A percentile compares a stretch with the other conserved stretches of the same genome.
These are phyloP conservation scores for Nyctibius bracteatus DNA, from an alignment of 2,113 vertebrate genomes.

Conservation along the genomic window DNA sequence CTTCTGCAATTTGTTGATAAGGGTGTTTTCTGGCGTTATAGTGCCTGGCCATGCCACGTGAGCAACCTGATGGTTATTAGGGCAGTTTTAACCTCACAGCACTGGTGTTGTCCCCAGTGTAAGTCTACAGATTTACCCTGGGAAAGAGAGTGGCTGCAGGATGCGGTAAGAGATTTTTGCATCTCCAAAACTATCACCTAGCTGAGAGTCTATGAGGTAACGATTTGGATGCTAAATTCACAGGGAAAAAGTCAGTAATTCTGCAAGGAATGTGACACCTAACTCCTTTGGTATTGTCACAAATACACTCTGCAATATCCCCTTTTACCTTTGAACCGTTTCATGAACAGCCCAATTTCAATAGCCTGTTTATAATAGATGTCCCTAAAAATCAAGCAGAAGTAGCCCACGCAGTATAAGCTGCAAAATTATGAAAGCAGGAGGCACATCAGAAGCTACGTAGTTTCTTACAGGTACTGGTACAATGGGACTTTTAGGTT, in stretches of 20 bases:
- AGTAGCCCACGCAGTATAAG: fast-evolving
- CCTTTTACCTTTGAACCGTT: background rate
- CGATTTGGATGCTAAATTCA: background rate
- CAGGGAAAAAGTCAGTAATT: fast-evolving
- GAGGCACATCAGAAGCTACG: background rate
- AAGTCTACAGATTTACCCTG: background rate
- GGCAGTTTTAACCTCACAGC: background rate
- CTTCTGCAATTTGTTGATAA: background rate
- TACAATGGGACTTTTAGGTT: background rate
- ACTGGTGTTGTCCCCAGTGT: background rate
- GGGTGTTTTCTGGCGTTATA: background rate
- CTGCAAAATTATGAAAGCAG: background rate
- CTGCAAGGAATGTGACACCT: background rate
- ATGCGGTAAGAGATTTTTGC: background rate
- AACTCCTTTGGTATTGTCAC: background rate
- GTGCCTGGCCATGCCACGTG: fast-evolving
- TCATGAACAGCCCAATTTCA: background rate
- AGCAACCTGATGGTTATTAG: background rate
- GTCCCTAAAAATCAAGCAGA: background rate
- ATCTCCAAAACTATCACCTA: background rate
- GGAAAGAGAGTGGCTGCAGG: background rate
- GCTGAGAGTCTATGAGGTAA: background rate
- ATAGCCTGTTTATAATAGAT: fast-evolving
- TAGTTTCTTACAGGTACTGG: background rate
- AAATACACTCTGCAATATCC: background rate